phyloP scores from a whole-genome alignment of 2,113 vertebrate genomes.

The Muscicapa adusta region DNA sequence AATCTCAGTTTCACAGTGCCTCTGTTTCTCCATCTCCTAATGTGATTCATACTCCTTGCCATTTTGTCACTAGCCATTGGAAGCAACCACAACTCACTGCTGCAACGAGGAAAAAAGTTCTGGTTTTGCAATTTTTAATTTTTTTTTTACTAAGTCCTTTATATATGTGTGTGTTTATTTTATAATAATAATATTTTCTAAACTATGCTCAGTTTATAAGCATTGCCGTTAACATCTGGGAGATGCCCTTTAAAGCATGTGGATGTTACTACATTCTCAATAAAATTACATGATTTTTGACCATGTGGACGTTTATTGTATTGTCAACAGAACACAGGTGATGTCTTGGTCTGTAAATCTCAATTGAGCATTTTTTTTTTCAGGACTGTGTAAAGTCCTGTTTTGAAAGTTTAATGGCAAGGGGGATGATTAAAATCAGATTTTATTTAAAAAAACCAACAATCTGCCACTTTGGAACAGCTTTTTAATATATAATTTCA shows the following conservation, averaged over 20 bases:
- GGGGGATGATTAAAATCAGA: neutral
- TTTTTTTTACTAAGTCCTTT: neutral
- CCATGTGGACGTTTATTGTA: neutral
- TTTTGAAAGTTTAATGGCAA: neutral
- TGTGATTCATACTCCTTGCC: neutral
- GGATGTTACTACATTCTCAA: neutral
- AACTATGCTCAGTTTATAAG: neutral
- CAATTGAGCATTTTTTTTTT: fast-evolving
- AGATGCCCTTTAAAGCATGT: neutral
- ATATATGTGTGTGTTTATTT: neutral
- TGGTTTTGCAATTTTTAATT: neutral
- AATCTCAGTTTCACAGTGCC: neutral
- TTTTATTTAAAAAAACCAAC: neutral
- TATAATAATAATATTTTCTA: neutral
- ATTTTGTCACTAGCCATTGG: neutral
- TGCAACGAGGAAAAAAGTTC: neutral
- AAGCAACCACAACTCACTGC: neutral
- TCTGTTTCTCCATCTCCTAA: neutral
- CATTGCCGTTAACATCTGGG: neutral
- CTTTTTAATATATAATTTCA: neutral
- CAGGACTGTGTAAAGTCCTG: neutral
- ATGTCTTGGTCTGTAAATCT: neutral
- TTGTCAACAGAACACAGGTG: neutral
- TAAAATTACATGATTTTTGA: neutral
- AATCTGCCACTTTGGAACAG: neutral